phyloP scores from a whole-genome alignment of 2,888 invertebrate genomes.

The Nomada ferruginata region DNA sequence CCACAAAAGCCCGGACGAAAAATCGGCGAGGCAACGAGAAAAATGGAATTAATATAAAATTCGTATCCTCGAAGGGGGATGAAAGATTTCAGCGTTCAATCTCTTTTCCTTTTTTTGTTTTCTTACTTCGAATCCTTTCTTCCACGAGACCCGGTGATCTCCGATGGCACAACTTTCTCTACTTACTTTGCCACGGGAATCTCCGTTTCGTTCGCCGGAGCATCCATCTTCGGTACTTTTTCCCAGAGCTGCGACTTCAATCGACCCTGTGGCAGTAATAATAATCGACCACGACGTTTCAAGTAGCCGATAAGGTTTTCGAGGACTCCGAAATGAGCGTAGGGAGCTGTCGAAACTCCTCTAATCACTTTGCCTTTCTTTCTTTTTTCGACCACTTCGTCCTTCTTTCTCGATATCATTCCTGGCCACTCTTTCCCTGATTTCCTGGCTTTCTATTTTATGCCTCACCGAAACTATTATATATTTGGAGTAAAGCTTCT shows the following conservation, averaged over 20 bases:
- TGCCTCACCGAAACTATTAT: too few relatives aligned
- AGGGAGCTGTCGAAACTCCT: neutral
- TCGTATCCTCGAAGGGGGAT: neutral
- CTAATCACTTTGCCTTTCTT: neutral
- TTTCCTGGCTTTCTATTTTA: neutral
- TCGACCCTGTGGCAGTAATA: neutral
- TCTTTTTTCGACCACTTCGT: neutral
- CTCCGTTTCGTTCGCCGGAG: too few relatives aligned
- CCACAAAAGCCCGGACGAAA: neutral
- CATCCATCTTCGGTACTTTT: neutral
- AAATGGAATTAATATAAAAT: neutral
- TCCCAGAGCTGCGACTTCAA: neutral
- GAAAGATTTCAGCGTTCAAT: neutral
- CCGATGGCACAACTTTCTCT: neutral
- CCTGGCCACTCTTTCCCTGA: neutral
- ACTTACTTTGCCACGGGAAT: neutral
- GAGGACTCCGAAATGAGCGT: neutral
- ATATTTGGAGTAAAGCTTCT: too few relatives aligned
- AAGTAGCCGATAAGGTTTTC: neutral
- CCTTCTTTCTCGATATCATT: neutral
- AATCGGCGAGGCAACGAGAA: neutral
- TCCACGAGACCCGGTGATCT: neutral
- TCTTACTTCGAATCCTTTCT: neutral
- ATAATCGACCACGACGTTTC: neutral
- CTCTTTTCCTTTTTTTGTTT: neutral